Conservation (phyloP, 2,113 vertebrate species). For the Nothocercus julius region DNA sequence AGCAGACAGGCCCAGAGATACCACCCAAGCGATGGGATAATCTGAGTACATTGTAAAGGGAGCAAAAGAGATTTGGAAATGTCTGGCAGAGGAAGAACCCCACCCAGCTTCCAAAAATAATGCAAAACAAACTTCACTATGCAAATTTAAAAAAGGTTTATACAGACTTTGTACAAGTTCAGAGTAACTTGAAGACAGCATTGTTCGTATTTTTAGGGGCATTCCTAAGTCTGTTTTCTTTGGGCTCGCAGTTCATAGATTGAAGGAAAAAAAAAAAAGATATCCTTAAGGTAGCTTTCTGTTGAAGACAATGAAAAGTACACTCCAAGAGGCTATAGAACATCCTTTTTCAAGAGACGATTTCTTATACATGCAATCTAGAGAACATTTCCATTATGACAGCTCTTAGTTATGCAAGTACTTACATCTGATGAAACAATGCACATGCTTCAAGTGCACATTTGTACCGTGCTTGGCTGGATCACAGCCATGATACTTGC, state of each 20-base stretch:
- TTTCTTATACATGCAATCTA: background rate
- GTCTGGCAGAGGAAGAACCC: background rate
- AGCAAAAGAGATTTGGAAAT: background rate
- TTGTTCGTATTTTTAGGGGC: background rate
- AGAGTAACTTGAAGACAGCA: background rate
- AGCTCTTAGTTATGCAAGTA: background rate
- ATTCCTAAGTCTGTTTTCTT: background rate
- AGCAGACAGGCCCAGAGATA: conserved; percentile 10
- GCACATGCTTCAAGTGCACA: background rate
- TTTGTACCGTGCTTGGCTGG: background rate
- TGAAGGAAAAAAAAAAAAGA: background rate
- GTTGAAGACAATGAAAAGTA: background rate
- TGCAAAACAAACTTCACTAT: background rate
- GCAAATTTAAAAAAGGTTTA: background rate
- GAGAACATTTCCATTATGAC: background rate
- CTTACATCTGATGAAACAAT: background rate
- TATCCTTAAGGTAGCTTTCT: background rate
- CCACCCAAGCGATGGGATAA: conserved; percentile 10
- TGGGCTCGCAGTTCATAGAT: background rate
- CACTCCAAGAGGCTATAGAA: background rate
- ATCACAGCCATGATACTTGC: background rate
- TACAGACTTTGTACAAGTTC: background rate
- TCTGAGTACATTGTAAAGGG: background rate
- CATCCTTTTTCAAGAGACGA: background rate
- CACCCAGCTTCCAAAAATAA: conserved; percentile 50